Conservation (phyloP, 2,888 invertebrate species). For the Eristalinus aeneus region DNA sequence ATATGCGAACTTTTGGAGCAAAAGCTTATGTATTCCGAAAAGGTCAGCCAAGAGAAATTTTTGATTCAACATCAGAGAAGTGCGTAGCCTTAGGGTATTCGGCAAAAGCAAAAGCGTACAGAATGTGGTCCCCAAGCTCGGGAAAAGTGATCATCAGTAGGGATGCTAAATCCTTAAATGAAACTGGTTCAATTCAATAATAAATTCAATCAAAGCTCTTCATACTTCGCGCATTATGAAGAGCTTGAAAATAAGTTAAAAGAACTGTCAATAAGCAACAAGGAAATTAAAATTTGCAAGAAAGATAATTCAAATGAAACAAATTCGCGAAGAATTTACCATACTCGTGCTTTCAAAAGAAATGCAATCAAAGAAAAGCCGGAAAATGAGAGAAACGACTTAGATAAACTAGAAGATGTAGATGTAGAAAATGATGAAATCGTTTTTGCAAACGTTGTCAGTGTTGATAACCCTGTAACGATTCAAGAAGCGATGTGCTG, state of each 20-base stretch:
- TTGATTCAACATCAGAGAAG: constrained; percentile 18
- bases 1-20: no score
- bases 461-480: constrained; percentile 6
- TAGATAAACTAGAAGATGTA: not conserved
- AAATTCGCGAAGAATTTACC: not conserved
- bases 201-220: no score
- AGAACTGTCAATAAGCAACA: not conserved
- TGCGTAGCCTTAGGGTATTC: constrained; percentile 24
- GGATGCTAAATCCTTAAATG: not conserved
- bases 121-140: constrained; percentile 19
- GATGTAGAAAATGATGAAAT: not conserved
- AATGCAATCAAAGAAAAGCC: not conserved
- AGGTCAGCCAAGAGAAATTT: not conserved
- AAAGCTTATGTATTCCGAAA: no score
- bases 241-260: not conserved
- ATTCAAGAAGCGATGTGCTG: constrained; percentile 15
- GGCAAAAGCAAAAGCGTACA: constrained; percentile 26
- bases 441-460: not conserved
- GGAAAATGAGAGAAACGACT: not conserved
- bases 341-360: not conserved
- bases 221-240: not conserved
- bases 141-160: not conserved
- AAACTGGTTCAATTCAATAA: no score
- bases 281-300: not conserved
- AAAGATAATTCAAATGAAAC: constrained; percentile 9